A percentile compares a stretch with the other conserved stretches of the same genome.
These are phyloP conservation scores for Sarcophaga rosellei DNA, from an alignment of 2,888 invertebrate species.

Conservation along the genomic window DNA sequence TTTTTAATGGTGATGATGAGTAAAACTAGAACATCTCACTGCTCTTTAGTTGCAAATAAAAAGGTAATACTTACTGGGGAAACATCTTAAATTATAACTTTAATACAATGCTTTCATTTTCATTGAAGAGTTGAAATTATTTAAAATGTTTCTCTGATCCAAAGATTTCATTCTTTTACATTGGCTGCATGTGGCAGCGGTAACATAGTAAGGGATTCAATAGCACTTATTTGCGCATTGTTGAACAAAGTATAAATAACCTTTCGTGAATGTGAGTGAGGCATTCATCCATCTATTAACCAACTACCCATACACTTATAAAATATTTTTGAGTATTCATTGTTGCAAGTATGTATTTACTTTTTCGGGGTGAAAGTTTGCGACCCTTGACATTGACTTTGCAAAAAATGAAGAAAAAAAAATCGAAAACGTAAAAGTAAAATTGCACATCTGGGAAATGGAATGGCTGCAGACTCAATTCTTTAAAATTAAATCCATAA, in stretches of 20 bases:
- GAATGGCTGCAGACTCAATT: constrained; percentile 45
- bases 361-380: constrained; percentile 41
- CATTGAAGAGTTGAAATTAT: not conserved
- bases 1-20: constrained; percentile 16
- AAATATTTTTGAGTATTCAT: constrained; percentile 21
- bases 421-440: constrained; percentile 30
- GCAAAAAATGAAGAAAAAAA: constrained; percentile 35
- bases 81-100: not conserved
- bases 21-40: constrained; percentile 29
- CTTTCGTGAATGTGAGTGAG: constrained; percentile 42
- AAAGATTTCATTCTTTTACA: constrained; percentile 23
- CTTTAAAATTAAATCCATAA: constrained; percentile 58
- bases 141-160: not conserved
- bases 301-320: constrained; percentile 32
- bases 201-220: constrained; percentile 34
- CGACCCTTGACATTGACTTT: constrained; percentile 67
- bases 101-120: not conserved
- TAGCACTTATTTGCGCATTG: constrained; percentile 57
- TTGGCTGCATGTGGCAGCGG: not conserved
- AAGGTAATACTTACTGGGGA: constrained; percentile 30
- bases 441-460: constrained; percentile 67
- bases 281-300: constrained; percentile 20
- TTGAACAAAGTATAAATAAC: constrained; percentile 58
- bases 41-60: constrained; percentile 32
- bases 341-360: constrained; percentile 53